Percentiles rank a stretch among this genome's conserved stretches.
Evolutionary conservation across 37 sponge, comb jelly and placozoan genomes (phyloP).

Genomic region (Aphrocallistes beatrix): DNA sequence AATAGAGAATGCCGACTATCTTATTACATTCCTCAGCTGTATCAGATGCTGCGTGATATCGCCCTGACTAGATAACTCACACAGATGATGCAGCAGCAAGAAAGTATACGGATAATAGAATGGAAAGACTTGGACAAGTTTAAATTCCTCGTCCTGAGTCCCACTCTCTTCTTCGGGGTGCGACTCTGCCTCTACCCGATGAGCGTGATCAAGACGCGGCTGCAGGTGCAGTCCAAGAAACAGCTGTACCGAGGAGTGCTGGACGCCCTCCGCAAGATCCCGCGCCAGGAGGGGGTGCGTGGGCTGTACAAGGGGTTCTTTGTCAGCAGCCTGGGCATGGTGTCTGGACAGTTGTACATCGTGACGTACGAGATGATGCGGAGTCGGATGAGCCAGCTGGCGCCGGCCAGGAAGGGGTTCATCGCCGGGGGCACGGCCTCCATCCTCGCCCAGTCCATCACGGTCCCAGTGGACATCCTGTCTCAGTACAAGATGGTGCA

Average conservation of each 20-base stretch:
- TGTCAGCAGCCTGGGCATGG: slow-evolving; percentile 43
- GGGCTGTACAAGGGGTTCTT: slow-evolving; percentile 90
- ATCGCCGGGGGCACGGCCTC: slow-evolving; percentile 63
- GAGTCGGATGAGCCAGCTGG: slow-evolving; percentile 30
- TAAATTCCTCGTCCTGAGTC: slow-evolving; percentile 65
- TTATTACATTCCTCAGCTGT: too few species aligned
- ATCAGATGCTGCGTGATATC: neutral
- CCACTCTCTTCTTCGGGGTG: slow-evolving; percentile 57
- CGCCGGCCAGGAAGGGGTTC: slow-evolving; percentile 57
- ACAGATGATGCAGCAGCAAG: neutral
- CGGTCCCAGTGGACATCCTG: slow-evolving; percentile 81
- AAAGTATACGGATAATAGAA: slow-evolving; percentile 44
- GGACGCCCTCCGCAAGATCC: slow-evolving; percentile 71
- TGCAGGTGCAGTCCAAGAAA: slow-evolving; percentile 68
- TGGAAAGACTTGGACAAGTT: slow-evolving; percentile 80
- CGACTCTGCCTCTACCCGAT: slow-evolving; percentile 71
- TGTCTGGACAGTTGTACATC: slow-evolving; percentile 81
- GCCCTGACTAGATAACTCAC: neutral
- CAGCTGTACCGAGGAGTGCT: slow-evolving; percentile 64
- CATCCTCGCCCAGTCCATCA: slow-evolving; percentile 65
- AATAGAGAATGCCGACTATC: too few species aligned
- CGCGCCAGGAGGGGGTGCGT: slow-evolving; percentile 56
- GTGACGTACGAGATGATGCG: slow-evolving; percentile 77
- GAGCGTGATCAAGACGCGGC: slow-evolving; percentile 75
- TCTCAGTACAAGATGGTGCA: slow-evolving; percentile 82